Percentiles rank a stretch among this genome's conserved stretches.
These are phyloP conservation scores for Chelonus insularis DNA, from an alignment of 1,140 invertebrate species.

Conservation along the genomic window DNA sequence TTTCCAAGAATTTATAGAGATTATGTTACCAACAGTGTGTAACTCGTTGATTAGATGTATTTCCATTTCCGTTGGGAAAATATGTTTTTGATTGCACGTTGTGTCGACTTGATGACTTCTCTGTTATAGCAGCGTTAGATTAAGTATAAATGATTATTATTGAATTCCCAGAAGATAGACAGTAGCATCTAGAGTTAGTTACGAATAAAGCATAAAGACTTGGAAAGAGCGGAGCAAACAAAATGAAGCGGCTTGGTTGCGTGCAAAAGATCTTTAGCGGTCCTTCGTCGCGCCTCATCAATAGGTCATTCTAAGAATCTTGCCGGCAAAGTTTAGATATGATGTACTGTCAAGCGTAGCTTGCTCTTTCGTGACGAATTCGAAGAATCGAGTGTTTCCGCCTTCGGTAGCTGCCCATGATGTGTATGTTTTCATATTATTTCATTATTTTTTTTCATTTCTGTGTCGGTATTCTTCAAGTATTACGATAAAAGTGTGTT, in stretches of 20 bases:
- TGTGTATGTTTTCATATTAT: background rate
- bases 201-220: background rate
- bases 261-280: conserved; percentile 19
- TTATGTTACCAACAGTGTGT: too few species aligned
- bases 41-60: background rate
- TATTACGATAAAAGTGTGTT: too few species aligned
- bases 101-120: background rate
- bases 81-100: background rate
- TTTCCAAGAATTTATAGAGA: too few species aligned
- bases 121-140: background rate
- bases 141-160: background rate
- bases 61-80: conserved; percentile 2
- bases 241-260: conserved; percentile 3
- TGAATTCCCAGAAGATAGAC: conserved; percentile 4
- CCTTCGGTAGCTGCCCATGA: conserved; percentile 1
- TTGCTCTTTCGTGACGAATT: conserved; percentile 17
- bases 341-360: conserved; percentile 15
- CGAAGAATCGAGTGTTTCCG: conserved; percentile 12
- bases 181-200: background rate
- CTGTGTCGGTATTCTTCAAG: too few species aligned
- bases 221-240: background rate
- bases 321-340: conserved; percentile 4
- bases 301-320: conserved; percentile 17
- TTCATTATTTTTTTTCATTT: conserved; percentile 1
- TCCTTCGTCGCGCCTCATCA: conserved; percentile 22